Base-by-base conservation (phyloP, 1,140 invertebrate species). In the Formica selysi region DNA sequence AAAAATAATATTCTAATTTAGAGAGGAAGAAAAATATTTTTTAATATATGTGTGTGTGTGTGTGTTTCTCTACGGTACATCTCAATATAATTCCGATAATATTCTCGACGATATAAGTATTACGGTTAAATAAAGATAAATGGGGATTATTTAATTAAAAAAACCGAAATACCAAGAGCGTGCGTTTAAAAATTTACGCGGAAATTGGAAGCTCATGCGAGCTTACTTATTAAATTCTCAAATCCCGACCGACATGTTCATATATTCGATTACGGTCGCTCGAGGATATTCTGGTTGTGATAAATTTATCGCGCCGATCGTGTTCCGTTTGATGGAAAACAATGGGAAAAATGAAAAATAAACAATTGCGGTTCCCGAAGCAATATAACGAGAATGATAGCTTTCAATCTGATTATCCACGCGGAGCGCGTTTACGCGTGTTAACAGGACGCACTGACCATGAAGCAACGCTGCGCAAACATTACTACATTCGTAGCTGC, bases 271-370 rank as follows among this genome's bases (percentile, higher is more conserved):
- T 59, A 54, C 73, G 32, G 26, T 65, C 70, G 19, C 38, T 36
- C 71, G 29, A 51, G 26, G 41, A 65, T 44, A 78, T 85, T 85
- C 54, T 22, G 13, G 22, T 41, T 44, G 59, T 44, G 41, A 22
- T 48, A 65, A 85, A 65, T 85, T 78, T 78, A 64, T 65, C 61
- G 10, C 41, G 11, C 41, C 44, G 26, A 29, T 29, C 26, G 3
- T 54, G 61, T 36, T 64, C 41, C 48, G 59, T 85, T 64, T 64
- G 22, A 11, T 19, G 61, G 1, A 38, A 65, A 65, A 85, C 81
- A 85, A 85, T 22, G 29, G 44, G 32, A 22, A 85, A 85, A 78
- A 85, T 54, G 36, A 13, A 76, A 78, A 78, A 51, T 41, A 78
- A 85, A 85, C 73, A 76, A 16, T 38, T 67, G 19, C 22, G 32